Base-by-base conservation (phyloP, 2,797 vertebrate species). In the Sphenopsis melanotis region DNA sequence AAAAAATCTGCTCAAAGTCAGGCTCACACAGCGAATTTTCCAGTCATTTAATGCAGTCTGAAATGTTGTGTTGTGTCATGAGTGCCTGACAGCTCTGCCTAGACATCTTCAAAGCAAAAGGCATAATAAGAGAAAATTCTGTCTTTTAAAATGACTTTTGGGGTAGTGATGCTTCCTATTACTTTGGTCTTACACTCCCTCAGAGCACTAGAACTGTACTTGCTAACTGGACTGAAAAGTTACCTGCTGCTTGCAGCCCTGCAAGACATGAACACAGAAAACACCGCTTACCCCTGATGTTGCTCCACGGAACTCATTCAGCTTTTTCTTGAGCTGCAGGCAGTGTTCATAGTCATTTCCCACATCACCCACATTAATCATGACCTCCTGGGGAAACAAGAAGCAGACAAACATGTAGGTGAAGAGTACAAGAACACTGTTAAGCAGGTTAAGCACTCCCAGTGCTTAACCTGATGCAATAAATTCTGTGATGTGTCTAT, bases 311-410 rank as follows among this genome's bases (percentile, higher is more conserved):
- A 99, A 98, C 92, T 98, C 97, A 42, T 94, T 94, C 88, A 99
- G 98, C 76, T 97, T 98, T 96, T 98, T 98, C 87, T 97, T 97
- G 87, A 99, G 98, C 94, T 98, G 98, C 75, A 98, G 96, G 65
- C 99, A 98, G 63, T 99, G 98, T 90, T 99, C 98, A 9, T 98
- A 99, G 94, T 99, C 98, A 91, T 97, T 98, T 97, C 99, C 93
- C 39, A 98, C 97, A 88, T 99, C 98, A 5, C 98, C 97, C 4
- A 98, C 83, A 49, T 98, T 98, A 84, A 99, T 97, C 98, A 98
- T 98, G 90, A 98, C 98, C 95, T 99, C 99, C 99, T 99, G 94
- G 32, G 53, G 55, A 95, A 93, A 94, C 34, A 89, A 87, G 42
- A 50, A 91, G 24, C 15, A 84, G 61, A 79, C 24, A 78, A 83